Evolutionary conservation across 2,113 vertebrate genomes (phyloP), one percentile per base, ranked within the genome.

Genomic region (Grammomys dolichurus): DNA sequence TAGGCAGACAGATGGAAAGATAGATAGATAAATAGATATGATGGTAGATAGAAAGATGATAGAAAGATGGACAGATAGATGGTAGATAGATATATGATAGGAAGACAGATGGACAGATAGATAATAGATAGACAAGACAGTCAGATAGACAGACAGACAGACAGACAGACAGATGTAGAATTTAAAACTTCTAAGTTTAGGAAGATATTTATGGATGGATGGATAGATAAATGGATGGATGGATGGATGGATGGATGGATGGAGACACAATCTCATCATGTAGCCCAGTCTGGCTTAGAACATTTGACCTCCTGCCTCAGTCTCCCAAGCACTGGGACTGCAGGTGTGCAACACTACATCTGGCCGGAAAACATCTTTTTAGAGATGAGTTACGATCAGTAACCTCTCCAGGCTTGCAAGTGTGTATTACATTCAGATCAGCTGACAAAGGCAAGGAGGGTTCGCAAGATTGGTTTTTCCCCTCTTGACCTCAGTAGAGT

Each of bases 401-500:
- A 90, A 51, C n/a, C 95, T 93, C 56, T 58, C 40, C 40, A 69
- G 86, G 36, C 72, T 86, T 72, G 65, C 58, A 76, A 86, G 72
- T 36, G 24, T 77, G 24, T 95, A 60, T 85, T 85, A 86, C 85
- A 85, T 67, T 87, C 46, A 48, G 2, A n/a, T 77, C 86, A 82
- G 78, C 60, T 92, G 92, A 90, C 89, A 95, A 77, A 67, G 89
- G 80, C 40, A 69, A 31, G 54, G 3, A 73, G 51, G 75, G 56
- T 46, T 90, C 89, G 56, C 36, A 69, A 90, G 90, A 87, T 7
- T 73, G 40, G 31, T 76, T 87, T 63, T 88, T 82, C 51, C 9
- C n/a, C 75, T 93, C 26, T 86, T 93, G 72, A 58, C 75, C 73
- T 95, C 81, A 28, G 16, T 87, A n/a, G 77, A 92, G 54, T 93